Evolutionary conservation across 2,797 vertebrate genomes (phyloP), one percentile per base, ranked within the genome.

Genomic region (Melanotaenia nigrans): DNA sequence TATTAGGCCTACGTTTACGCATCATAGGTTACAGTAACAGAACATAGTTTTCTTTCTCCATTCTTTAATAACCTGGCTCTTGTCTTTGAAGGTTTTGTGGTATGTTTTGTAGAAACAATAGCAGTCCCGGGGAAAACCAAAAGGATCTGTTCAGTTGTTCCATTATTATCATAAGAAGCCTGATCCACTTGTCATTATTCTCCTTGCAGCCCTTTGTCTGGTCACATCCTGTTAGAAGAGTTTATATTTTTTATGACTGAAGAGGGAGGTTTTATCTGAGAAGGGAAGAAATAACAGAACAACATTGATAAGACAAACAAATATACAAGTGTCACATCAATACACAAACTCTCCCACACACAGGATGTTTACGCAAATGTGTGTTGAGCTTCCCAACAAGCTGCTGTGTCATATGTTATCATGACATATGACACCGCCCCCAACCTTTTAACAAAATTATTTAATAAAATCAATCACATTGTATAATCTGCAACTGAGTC

Each of bases 291-390:
- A 87, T 67, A 87, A 90, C 73, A 87, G 65, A 84, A 79, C 88
- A 90, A 85, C 77, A 88, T 9, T 75, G 83, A 68, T 49, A 73
- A 58, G 61, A 64, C 63, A 77, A 89, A 83, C 53, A 89, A 81
- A 85, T 56, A 85, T 59, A 88, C 85, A 85, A 91, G 78, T 79
- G 77, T 80, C 78, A 87, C 68, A 66, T 55, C 42, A 60, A 69
- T 71, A 65, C 24, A 25, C 47, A 35, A 58, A 61, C 82, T 81
- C 72, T 47, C 20, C 35, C 56, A 65, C 70, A 88, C 87, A 88
- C 87, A 90, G 88, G 90, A 93, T 94, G 93, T 94, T 94, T 94
- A 86, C 86, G 84, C 83, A 92, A 81, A 87, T 73, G 56, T 5
- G 38, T 8, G 20, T n/a, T 57, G 65, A 49, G 18, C 28, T 73